Percentiles rank a stretch among this genome's conserved stretches.
phyloP scores from a whole-genome alignment of 2,113 vertebrate genomes.

The Protobothrops flavoviridis region DNA sequence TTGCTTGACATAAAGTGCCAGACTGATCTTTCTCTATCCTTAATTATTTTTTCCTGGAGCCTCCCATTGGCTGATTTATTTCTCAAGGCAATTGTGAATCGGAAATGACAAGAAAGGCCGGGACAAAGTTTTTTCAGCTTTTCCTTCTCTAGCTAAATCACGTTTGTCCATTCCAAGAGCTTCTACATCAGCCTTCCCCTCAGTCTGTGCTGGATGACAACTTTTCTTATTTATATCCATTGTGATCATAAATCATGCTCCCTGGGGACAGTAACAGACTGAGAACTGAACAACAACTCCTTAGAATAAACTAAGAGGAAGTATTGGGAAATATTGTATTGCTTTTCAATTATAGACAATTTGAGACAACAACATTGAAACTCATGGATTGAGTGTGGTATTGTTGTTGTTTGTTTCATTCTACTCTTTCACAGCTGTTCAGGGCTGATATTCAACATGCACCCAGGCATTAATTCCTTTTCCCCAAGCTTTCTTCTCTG shows the following conservation, averaged over 20 bases:
- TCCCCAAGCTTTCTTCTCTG: constrained; percentile 47
- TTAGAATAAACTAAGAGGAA: not conserved
- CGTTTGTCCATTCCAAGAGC: not conserved
- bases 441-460: constrained; percentile 46
- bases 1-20: not conserved
- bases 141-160: not conserved
- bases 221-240: not conserved
- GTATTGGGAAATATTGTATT: not conserved
- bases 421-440: constrained; percentile 37
- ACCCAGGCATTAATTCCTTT: constrained; percentile 51
- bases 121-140: not conserved
- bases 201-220: not conserved
- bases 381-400: constrained; percentile 12
- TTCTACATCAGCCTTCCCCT: not conserved
- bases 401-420: not conserved
- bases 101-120: not conserved
- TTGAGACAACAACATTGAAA: not conserved
- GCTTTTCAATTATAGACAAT: not conserved
- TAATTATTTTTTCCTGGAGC: not conserved
- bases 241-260: not conserved
- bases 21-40: not conserved
- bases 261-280: not conserved
- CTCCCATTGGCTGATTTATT: not conserved
- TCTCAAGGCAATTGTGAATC: not conserved
- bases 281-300: not conserved